phyloP scores from a whole-genome alignment of 2,113 vertebrate genomes.

The Probosciger aterrimus region DNA sequence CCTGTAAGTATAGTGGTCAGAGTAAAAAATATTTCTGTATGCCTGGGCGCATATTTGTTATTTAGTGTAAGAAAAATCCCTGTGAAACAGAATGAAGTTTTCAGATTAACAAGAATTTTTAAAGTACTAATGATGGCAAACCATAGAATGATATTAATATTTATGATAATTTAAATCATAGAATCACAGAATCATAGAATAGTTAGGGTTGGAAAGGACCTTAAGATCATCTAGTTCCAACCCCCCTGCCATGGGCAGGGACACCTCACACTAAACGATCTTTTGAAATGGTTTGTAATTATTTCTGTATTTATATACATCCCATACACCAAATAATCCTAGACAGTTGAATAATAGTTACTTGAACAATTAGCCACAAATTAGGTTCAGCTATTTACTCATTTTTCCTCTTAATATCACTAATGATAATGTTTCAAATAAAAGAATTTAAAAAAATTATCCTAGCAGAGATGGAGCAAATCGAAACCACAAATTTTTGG shows the following conservation, averaged over 20 bases:
- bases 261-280: too few relatives aligned
- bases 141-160: background rate
- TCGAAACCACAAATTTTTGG: background rate
- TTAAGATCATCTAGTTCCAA: too few relatives aligned
- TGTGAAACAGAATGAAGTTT: background rate
- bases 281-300: background rate
- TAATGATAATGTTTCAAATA: background rate
- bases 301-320: background rate
- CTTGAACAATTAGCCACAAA: background rate
- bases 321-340: background rate
- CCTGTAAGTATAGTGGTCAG: background rate
- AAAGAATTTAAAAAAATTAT: rapidly evolving
- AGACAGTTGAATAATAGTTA: background rate
- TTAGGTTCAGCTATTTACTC: background rate
- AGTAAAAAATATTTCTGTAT: background rate
- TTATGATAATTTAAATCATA: background rate
- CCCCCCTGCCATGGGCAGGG: too few relatives aligned
- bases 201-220: too few relatives aligned
- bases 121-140: background rate
- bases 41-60: background rate
- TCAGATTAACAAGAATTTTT: background rate
- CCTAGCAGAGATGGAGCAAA: background rate
- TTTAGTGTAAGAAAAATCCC: background rate
- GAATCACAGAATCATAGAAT: too few relatives aligned
- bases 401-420: background rate